Conservation (phyloP, 2,888 invertebrate species). For the Dolichopus griseipennis region DNA sequence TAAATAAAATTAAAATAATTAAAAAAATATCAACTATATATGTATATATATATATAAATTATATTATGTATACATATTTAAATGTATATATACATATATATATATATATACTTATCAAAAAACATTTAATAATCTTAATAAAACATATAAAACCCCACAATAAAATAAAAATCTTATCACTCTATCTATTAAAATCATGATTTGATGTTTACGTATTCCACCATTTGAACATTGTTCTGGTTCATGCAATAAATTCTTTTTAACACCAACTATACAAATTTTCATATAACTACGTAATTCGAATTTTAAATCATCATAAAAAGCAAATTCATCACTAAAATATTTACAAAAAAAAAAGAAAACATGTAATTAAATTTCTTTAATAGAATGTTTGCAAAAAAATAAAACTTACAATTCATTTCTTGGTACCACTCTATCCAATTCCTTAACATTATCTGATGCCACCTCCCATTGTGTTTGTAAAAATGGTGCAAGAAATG, state of each 20-base stretch:
- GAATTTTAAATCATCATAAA: background rate
- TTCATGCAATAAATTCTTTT: background rate
- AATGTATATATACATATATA: too few relatives aligned
- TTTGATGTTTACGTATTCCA: background rate
- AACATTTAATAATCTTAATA: background rate
- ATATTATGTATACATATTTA: too few relatives aligned
- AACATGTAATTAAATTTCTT: too few relatives aligned
- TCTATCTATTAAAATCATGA: background rate
- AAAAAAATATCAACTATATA: too few relatives aligned
- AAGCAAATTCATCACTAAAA: conserved; percentile 2
- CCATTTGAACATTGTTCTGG: background rate
- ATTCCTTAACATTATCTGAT: background rate
- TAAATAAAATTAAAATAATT: too few relatives aligned
- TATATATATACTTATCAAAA: background rate
- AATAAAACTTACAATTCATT: background rate
- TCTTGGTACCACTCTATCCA: background rate
- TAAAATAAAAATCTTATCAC: background rate
- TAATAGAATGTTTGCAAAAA: too few relatives aligned
- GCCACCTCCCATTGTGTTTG: background rate
- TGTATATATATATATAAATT: too few relatives aligned
- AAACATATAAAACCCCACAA: background rate
- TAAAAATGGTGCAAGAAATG: background rate
- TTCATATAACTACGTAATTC: background rate
- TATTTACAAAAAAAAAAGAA: background rate
- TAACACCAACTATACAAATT: background rate